phyloP scores from a whole-genome alignment of 2,888 invertebrate species.

The Pelosia muscerda region DNA sequence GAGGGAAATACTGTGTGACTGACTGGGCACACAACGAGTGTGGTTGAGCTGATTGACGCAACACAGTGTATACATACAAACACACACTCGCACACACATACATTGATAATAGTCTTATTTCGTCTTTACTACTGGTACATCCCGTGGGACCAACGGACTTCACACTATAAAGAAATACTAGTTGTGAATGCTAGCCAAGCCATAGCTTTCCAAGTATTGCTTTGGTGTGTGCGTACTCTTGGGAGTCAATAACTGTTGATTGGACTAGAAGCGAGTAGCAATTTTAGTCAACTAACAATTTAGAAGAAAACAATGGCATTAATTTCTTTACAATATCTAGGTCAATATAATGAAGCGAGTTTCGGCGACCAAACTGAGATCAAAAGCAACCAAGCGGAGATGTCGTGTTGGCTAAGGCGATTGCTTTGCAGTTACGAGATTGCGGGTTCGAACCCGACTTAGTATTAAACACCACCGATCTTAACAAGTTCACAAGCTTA shows the following conservation, averaged over 20 bases:
- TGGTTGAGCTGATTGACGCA: constrained; percentile 81
- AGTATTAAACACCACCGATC: background rate
- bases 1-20: constrained; percentile 75
- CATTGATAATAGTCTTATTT: constrained; percentile 74
- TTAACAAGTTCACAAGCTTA: background rate
- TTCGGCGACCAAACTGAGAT: background rate
- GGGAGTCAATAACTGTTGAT: constrained; percentile 67
- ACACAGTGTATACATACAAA: constrained; percentile 69
- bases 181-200: constrained; percentile 77
- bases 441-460: background rate
- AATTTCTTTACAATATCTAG: background rate
- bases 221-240: constrained; percentile 61
- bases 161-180: constrained; percentile 69
- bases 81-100: constrained; percentile 65
- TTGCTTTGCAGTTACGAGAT: background rate
- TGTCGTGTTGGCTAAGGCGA: background rate
- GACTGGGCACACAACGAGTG: constrained; percentile 74
- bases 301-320: background rate
- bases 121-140: constrained; percentile 79
- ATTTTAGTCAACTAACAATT: constrained; percentile 19
- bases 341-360: background rate
- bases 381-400: background rate
- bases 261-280: constrained; percentile 52
- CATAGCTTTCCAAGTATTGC: constrained; percentile 65
- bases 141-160: constrained; percentile 83